Evolutionary conservation across 2,797 vertebrate species (phyloP), one percentile per base, ranked within the genome.

Genomic region (Sternotherus odoratus): DNA sequence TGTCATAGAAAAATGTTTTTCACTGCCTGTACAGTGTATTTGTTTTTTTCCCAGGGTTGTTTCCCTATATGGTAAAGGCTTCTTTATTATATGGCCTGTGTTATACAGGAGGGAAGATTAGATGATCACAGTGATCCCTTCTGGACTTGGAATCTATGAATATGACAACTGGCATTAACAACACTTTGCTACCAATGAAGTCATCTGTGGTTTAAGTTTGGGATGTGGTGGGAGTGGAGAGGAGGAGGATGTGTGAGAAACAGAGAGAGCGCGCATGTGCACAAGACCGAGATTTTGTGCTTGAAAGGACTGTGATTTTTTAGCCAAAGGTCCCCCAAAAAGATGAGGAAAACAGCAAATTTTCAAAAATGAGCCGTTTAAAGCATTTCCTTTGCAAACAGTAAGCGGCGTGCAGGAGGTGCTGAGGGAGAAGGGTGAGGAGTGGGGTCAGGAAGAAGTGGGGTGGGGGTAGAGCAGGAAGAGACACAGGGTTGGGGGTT

Each of bases 31-130:
- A 16, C 43, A 6, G 48, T 53, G 43, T 46, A 6, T 10, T 82
- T 16, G 8, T 46, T 39, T 74, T 46, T 43, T 26, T n/a, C 36
- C 23, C 24, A 43, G 6, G 39, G 69, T 6, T 69, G 33, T 56
- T 28, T 10, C 43, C 50, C n/a, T 16, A 72, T n/a, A 43, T 46
- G 82, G 23, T 74, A 1, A 49, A 5, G 39, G 51, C 82, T 24
- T 80, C 0, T 5, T 0, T 3, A 15, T 69, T 33, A n/a, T 28
- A n/a, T 19, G 60, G 60, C 33, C 17, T 66, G 33, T 66, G 33
- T 66, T 66, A 19, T n/a, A 19, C 33, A 66, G 60, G 33, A 36
- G 60, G 17, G 16, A 33, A 36, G 60, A 36, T 66, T 66, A 66
- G 33, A 66, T 66, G 33, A 63, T n/a, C 60, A 19, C 17, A 21